Evolutionary conservation across 1,140 invertebrate genomes (phyloP).

Genomic region (Antheraea mylitta): DNA sequence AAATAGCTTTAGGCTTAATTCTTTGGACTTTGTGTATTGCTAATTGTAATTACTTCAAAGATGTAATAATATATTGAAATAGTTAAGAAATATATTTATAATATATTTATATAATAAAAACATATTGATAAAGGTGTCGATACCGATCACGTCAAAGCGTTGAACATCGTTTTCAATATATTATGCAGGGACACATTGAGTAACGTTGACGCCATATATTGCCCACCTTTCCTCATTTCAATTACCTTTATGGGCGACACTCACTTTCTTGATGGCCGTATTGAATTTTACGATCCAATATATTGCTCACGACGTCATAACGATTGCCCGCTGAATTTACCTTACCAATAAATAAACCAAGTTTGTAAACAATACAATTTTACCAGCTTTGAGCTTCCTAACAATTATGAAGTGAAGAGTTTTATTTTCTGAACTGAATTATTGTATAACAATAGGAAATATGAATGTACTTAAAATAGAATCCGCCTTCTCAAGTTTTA

Average conservation of each 20-base stretch:
- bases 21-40: too few species aligned
- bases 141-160: background rate
- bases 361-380: background rate
- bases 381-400: background rate
- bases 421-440: background rate
- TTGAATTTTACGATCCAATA: conserved; percentile 1
- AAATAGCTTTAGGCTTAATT: too few species aligned
- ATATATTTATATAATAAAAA: too few species aligned
- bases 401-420: background rate
- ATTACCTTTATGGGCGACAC: conserved; percentile 10
- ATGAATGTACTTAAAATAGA: too few species aligned
- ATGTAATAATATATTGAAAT: too few species aligned
- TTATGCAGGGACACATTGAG: conserved; percentile 5
- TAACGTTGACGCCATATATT: conserved; percentile 12
- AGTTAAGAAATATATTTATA: too few species aligned
- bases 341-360: background rate
- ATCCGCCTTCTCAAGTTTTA: too few species aligned
- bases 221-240: conserved; percentile 9
- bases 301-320: background rate
- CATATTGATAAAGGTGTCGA: too few species aligned
- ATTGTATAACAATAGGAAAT: too few species aligned
- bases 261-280: background rate
- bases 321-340: background rate
- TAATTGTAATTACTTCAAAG: too few species aligned
- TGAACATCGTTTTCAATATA: background rate